Conservation (phyloP, 2,113 vertebrate species). For the Pterophyllum scalare region DNA sequence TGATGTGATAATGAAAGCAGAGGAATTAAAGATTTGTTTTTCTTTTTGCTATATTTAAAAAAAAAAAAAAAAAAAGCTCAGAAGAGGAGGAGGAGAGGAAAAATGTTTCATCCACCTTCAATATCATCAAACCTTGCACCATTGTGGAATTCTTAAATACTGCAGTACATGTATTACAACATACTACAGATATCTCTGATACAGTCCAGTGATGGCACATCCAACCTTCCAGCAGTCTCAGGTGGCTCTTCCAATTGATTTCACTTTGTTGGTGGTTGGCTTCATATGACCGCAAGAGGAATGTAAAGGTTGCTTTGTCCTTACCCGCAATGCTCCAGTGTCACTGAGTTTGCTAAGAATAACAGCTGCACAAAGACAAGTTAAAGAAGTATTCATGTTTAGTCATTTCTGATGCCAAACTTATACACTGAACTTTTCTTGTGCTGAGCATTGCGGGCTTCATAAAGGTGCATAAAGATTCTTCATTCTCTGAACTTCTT, state of each 20-base stretch:
- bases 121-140: not conserved
- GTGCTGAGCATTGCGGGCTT: not conserved
- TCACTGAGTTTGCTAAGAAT: not conserved
- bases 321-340: not conserved
- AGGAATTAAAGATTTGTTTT: not conserved
- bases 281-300: not conserved
- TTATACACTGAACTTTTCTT: not conserved
- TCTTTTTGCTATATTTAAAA: not conserved
- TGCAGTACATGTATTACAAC: no score
- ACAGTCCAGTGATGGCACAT: not conserved
- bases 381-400: not conserved
- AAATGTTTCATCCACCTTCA: not conserved
- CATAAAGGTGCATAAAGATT: not conserved
- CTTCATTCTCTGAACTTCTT: not conserved
- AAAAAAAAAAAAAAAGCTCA: not conserved
- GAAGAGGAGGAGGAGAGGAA: not conserved
- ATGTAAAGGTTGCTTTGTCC: not conserved
- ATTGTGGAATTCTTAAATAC: not conserved
- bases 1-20: conserved; percentile 38
- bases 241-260: not conserved
- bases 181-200: not conserved
- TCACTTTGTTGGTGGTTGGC: not conserved
- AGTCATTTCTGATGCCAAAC: not conserved
- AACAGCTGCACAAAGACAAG: not conserved
- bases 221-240: not conserved